Evolutionary conservation across 2,797 vertebrate species (phyloP).

Genomic region (Pitangus sulphuratus): DNA sequence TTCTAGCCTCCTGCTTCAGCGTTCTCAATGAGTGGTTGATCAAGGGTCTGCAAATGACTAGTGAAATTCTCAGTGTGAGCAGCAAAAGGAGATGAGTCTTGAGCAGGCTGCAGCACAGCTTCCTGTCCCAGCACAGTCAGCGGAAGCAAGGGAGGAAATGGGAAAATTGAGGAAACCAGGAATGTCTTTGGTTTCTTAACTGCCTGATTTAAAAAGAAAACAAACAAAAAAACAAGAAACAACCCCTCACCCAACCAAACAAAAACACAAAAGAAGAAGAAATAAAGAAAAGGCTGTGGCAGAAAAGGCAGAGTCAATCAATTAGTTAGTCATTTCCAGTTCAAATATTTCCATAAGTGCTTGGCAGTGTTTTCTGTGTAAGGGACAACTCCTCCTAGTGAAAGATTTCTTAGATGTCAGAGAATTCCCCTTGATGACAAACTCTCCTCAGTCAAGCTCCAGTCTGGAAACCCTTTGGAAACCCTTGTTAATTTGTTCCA

Average conservation of each 20-base stretch:
- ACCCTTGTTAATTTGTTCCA: slow-evolving; percentile 35
- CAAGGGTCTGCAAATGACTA: neutral
- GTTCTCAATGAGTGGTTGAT: neutral
- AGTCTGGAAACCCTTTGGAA: slow-evolving; percentile 37
- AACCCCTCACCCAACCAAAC: neutral
- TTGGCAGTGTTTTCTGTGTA: slow-evolving; percentile 21
- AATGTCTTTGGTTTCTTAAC: slow-evolving; percentile 13
- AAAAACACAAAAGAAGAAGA: neutral
- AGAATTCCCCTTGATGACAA: slow-evolving; percentile 48
- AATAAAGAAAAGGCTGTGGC: neutral
- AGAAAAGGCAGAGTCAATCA: slow-evolving; percentile 34
- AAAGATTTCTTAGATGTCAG: slow-evolving; percentile 50
- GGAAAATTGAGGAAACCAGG: slow-evolving; percentile 9
- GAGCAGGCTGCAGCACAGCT: neutral
- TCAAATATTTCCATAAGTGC: slow-evolving; percentile 41
- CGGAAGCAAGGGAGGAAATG: neutral
- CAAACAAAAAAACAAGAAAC: neutral
- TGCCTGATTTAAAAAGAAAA: neutral
- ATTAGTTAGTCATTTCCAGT: slow-evolving; percentile 37
- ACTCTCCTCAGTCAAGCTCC: slow-evolving; percentile 24
- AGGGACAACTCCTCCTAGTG: neutral
- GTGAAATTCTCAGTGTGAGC: neutral
- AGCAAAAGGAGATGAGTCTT: neutral
- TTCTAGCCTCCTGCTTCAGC: neutral
- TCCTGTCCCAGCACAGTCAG: neutral